Base-by-base conservation (phyloP, 1,140 invertebrate genomes). In the Druon quercuslanigerum region DNA sequence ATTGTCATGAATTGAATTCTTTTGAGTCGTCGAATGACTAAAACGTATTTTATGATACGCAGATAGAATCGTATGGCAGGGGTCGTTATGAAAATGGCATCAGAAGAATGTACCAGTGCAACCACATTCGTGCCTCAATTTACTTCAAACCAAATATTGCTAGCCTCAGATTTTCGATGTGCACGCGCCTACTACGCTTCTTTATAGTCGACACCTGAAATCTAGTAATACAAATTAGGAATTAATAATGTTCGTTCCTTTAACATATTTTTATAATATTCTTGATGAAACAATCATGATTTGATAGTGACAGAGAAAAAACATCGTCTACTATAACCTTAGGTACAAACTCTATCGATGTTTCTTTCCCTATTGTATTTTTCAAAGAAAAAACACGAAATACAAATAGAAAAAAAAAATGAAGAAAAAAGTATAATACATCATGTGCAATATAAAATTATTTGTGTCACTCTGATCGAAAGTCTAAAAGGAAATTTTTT, bases 91-190 rank as follows among this genome's bases (percentile, higher is more conserved):
- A 33, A 66, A 66, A 66, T 66, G 25, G 14, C 46, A 66, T 73
- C 72, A 50, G 73, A 76, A 60, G 74, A 70, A 72, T 77, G 56
- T 79, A 76, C 74, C 79, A 81, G 73, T 80, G 75, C 76, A 83
- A 80, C 78, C 81, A 84, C 77, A 72, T 81, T 82, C 77, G 84
- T 85, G 85, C 79, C 81, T 84, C 83, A 82, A 85, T 79, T 84
- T 85, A 80, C 13, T 66, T 66, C 60, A 66, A 66, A 66, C 60
- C 60, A 66, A 66, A 66, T 66, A 57, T 57, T 40, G 52, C 52
- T 66, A 66, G 33, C 60, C 33, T 46, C 33, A 56, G 73, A 74
- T 17, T 74, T 40, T 66, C 56, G 70, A 51, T 71, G 25, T 71
- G 66, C 51, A 70, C 75, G 57, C 51, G 51, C 52, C 54, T 60